A percentile compares a stretch with the other conserved stretches of the same genome.
Conservation (phyloP, 1,140 invertebrate species). For the Papilio polytes region DNA sequence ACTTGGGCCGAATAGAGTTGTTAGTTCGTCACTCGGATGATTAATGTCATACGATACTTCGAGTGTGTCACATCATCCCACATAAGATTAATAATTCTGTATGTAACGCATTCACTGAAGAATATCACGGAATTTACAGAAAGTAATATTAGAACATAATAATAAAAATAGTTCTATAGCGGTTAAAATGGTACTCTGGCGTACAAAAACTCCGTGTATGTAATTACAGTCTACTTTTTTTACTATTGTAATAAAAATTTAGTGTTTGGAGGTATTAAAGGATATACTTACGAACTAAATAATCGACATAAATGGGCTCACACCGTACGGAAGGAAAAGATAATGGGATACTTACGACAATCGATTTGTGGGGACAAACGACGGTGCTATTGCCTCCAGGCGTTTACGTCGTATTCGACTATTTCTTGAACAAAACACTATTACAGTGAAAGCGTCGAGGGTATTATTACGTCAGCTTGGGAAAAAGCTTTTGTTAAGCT, state of each 20-base stretch:
- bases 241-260: not conserved
- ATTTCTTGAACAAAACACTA: constrained; percentile 39
- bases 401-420: constrained; percentile 34
- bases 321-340: constrained; percentile 36
- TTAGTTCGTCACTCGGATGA: constrained; percentile 65
- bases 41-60: constrained; percentile 54
- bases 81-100: constrained; percentile 45
- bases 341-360: constrained; percentile 54
- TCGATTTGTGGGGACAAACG: constrained; percentile 54
- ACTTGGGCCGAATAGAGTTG: constrained; percentile 59
- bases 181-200: too few species aligned
- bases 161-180: too few species aligned
- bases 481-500: constrained; percentile 26
- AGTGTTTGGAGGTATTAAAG: constrained; percentile 27
- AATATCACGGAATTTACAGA: not conserved
- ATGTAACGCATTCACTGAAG: not conserved
- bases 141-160: too few species aligned
- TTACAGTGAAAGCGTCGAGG: constrained; percentile 34
- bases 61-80: constrained; percentile 50
- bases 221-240: not conserved
- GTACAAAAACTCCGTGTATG: not conserved
- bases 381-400: constrained; percentile 45
- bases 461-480: constrained; percentile 32
- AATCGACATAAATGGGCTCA: constrained; percentile 41
- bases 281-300: constrained; percentile 38